Conservation (phyloP, 2,797 vertebrate species). For the Cynodonichthys magdalenae region DNA sequence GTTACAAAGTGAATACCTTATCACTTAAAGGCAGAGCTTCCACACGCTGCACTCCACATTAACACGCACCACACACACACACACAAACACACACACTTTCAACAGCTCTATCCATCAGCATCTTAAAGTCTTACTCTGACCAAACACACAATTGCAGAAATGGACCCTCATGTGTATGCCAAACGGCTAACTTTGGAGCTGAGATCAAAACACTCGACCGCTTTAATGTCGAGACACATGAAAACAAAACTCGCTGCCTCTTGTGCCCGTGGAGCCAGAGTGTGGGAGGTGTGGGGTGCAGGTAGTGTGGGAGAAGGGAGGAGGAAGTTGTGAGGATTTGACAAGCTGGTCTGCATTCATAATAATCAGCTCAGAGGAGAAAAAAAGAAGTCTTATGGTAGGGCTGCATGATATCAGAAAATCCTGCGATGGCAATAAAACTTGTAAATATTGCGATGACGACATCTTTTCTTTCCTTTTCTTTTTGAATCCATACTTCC, state of each 20-base stretch:
- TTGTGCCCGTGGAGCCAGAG: conserved; percentile 15
- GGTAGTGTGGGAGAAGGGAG: conserved; percentile 1
- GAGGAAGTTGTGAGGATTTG: conserved; percentile 11
- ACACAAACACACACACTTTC: conserved; percentile 40
- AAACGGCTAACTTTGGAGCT: conserved; percentile 18
- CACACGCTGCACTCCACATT: conserved; percentile 49
- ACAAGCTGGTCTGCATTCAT: conserved; percentile 39
- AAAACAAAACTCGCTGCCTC: conserved; percentile 62
- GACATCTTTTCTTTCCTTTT: no score
- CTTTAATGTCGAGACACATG: conserved; percentile 53
- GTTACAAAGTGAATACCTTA: conserved; percentile 79
- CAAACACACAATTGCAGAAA: conserved; percentile 19
- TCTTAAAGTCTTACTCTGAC: conserved; percentile 34
- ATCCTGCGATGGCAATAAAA: no score
- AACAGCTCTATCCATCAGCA: conserved; percentile 47
- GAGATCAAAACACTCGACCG: conserved; percentile 57
- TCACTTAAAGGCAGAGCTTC: conserved; percentile 75
- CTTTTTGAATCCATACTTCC: no score
- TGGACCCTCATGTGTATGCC: conserved; percentile 37
- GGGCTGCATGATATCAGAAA: no score
- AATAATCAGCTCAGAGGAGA: conserved; percentile 23
- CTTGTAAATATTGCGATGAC: no score
- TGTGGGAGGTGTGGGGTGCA: conserved; percentile 5
- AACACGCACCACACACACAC: conserved; percentile 36
- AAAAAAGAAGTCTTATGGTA: neutral